Conservation (phyloP, 2,888 invertebrate species). For the Andricus curvator region DNA sequence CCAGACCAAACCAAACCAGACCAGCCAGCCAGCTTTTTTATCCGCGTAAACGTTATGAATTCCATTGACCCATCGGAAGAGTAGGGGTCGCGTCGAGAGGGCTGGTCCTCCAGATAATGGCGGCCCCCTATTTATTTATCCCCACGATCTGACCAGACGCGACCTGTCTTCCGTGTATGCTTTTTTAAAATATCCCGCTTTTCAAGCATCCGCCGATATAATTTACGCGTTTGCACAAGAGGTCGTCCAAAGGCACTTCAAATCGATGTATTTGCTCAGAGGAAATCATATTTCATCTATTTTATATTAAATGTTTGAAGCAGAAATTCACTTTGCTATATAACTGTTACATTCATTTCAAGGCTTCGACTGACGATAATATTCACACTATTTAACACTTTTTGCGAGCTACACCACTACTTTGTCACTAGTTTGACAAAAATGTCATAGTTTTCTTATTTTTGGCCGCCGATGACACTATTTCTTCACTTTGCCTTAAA, state of each 20-base stretch:
- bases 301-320: not conserved
- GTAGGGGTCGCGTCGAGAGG: constrained; percentile 62
- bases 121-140: constrained; percentile 73
- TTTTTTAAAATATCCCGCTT: constrained; percentile 28
- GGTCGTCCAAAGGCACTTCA: not conserved
- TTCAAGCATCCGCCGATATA: not conserved
- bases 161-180: constrained; percentile 63
- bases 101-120: constrained; percentile 71
- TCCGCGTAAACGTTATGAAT: constrained; percentile 72
- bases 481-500: too few relatives aligned
- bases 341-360: not conserved
- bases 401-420: too few relatives aligned
- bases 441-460: too few relatives aligned
- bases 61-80: constrained; percentile 72
- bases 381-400: too few relatives aligned
- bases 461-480: too few relatives aligned
- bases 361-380: too few relatives aligned
- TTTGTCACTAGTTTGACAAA: too few relatives aligned
- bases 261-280: constrained; percentile 16
- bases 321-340: not conserved
- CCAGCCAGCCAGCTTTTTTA: constrained; percentile 69
- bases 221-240: constrained; percentile 27
- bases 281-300: not conserved
- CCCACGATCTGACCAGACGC: constrained; percentile 67
- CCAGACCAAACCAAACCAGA: constrained; percentile 52